Evolutionary conservation across 2,113 vertebrate species (phyloP).

Genomic region (Spizaetus ornatus): DNA sequence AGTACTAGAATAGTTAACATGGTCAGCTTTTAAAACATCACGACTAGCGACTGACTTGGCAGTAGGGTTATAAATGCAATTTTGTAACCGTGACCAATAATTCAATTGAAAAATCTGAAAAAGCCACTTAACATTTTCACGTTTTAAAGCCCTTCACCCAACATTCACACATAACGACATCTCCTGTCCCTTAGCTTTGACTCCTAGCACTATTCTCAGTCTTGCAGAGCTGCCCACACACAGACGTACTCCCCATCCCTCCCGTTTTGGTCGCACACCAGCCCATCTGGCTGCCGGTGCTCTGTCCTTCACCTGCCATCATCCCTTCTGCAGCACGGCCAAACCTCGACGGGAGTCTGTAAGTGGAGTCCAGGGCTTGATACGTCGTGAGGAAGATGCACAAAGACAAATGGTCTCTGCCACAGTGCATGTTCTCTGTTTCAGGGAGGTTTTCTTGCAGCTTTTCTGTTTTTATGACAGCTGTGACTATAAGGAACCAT

Average conservation of each 20-base stretch:
- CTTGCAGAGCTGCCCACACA: background rate
- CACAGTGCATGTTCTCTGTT: background rate
- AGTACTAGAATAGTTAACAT: background rate
- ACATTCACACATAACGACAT: background rate
- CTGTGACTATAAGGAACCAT: background rate
- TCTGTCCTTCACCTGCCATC: background rate
- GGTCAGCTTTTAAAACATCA: background rate
- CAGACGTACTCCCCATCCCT: background rate
- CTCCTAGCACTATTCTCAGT: background rate
- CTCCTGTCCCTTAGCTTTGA: background rate
- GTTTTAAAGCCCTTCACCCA: background rate
- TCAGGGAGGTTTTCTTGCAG: background rate
- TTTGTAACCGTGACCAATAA: background rate
- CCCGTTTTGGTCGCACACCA: background rate
- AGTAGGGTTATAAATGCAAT: background rate
- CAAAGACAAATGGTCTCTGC: background rate
- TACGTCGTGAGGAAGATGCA: rapidly evolving
- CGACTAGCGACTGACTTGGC: background rate
- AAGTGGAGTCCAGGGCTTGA: background rate
- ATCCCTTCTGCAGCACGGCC: background rate
- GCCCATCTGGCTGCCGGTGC: background rate
- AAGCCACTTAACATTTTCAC: background rate
- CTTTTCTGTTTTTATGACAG: background rate
- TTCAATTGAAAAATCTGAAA: background rate
- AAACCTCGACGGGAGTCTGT: background rate